Conservation (phyloP, 2,888 invertebrate genomes). For the Cantharis rustica region DNA sequence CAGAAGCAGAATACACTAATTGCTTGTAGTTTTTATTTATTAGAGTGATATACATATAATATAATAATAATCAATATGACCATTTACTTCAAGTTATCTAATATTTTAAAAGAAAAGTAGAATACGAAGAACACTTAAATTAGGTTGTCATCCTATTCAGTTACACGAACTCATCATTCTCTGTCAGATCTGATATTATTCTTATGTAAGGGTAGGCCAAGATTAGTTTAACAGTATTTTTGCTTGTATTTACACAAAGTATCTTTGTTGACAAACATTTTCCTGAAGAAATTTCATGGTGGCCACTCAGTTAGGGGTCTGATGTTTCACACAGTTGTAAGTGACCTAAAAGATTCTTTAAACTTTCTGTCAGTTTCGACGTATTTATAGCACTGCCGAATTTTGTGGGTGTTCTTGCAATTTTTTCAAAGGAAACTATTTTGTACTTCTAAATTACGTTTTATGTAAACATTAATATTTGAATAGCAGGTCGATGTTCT, state of each 20-base stretch:
- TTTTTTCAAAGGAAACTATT: constrained; percentile 14
- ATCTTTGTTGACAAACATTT: constrained; percentile 57
- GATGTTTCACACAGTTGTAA: constrained; percentile 52
- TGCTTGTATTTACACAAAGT: constrained; percentile 54
- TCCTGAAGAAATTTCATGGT: constrained; percentile 55
- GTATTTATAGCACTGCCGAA: constrained; percentile 41
- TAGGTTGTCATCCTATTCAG: constrained; percentile 53
- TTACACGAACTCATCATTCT: constrained; percentile 50
- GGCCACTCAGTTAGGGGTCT: constrained; percentile 51
- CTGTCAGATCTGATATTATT: constrained; percentile 51
- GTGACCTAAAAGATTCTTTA: constrained; percentile 41
- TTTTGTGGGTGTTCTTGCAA: constrained; percentile 38
- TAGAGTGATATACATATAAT: background rate
- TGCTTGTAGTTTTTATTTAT: background rate
- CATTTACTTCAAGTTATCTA: background rate
- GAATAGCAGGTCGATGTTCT: constrained; percentile 3
- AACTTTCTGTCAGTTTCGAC: constrained; percentile 34
- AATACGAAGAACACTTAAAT: constrained; percentile 43
- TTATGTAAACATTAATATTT: constrained; percentile 1
- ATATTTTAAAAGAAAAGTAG: background rate
- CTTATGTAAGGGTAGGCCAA: constrained; percentile 40
- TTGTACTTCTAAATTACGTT: constrained; percentile 19
- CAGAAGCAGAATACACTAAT: background rate
- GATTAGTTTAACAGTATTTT: constrained; percentile 44
- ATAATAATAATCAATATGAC: background rate